Evolutionary conservation across 2,113 vertebrate genomes (phyloP).

Genomic region (Alaudala cheleensis): DNA sequence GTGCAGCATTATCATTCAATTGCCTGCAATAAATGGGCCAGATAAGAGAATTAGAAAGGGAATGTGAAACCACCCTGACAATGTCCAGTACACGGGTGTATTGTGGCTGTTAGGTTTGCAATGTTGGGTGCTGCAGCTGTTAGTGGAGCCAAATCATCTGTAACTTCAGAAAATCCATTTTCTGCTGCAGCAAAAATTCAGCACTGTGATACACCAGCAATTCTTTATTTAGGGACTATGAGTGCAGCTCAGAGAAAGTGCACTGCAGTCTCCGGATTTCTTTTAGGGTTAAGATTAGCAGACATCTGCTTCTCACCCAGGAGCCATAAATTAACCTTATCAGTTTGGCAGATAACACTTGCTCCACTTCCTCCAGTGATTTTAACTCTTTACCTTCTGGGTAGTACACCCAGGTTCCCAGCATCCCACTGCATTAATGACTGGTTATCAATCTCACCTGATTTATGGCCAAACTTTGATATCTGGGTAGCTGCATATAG

Average conservation of each 20-base stretch:
- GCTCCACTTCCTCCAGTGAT: no score
- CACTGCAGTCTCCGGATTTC: background rate
- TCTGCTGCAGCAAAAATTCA: background rate
- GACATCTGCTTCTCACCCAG: background rate
- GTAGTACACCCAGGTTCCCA: background rate
- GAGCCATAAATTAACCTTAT: background rate
- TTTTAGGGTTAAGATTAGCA: background rate
- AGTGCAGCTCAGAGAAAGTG: background rate
- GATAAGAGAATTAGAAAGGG: background rate
- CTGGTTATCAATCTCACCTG: accelerated
- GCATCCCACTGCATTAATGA: no score
- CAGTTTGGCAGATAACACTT: background rate
- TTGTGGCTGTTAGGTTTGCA: background rate
- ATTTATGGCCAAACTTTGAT: background rate
- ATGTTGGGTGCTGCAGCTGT: background rate
- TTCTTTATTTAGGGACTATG: background rate
- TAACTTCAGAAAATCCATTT: background rate
- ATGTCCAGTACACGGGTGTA: background rate
- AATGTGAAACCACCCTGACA: background rate
- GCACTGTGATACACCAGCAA: background rate
- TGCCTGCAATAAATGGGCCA: background rate
- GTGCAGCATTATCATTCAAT: background rate
- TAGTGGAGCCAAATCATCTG: background rate
- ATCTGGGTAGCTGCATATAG: no score
- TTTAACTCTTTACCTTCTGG: background rate